A percentile compares a stretch with the other conserved stretches of the same genome.
Evolutionary conservation across 2,797 vertebrate species (phyloP).

Genomic region (Ambastaia sidthimunki): DNA sequence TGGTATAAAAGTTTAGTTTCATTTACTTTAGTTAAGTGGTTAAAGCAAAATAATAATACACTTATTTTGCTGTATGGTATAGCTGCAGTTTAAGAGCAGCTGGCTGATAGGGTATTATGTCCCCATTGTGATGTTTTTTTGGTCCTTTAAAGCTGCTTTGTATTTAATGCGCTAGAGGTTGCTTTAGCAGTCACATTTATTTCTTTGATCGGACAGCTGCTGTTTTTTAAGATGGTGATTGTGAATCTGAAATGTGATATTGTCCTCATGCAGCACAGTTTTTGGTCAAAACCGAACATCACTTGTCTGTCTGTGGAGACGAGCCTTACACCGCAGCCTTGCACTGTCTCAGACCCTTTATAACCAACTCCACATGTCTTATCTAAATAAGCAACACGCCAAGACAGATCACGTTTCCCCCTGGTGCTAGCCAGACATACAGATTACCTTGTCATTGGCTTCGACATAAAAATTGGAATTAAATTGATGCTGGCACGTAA

Average conservation of each 20-base stretch:
- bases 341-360: conserved; percentile 20
- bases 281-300: not conserved
- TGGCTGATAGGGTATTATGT: not conserved
- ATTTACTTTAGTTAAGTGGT: too few relatives aligned
- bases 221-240: conserved; percentile 1
- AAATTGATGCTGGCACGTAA: conserved; percentile 55
- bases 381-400: conserved; percentile 62
- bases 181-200: conserved; percentile 15
- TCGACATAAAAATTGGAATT: conserved; percentile 44
- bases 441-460: conserved; percentile 61
- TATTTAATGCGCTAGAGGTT: not conserved
- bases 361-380: conserved; percentile 65
- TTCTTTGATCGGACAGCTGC: conserved; percentile 32
- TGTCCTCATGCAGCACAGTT: conserved; percentile 18
- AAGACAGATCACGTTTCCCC: conserved; percentile 58
- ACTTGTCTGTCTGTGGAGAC: conserved; percentile 36
- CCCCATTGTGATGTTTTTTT: not conserved
- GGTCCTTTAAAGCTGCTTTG: not conserved
- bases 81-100: not conserved
- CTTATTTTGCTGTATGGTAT: not conserved
- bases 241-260: conserved; percentile 39
- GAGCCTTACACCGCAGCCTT: conserved; percentile 34
- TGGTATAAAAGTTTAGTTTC: too few relatives aligned
- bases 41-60: too few relatives aligned
- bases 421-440: conserved; percentile 54